Evolutionary conservation across 2,888 invertebrate species (phyloP), one percentile per base, ranked within the genome.

Genomic region (Caenorhabditis sinica): DNA sequence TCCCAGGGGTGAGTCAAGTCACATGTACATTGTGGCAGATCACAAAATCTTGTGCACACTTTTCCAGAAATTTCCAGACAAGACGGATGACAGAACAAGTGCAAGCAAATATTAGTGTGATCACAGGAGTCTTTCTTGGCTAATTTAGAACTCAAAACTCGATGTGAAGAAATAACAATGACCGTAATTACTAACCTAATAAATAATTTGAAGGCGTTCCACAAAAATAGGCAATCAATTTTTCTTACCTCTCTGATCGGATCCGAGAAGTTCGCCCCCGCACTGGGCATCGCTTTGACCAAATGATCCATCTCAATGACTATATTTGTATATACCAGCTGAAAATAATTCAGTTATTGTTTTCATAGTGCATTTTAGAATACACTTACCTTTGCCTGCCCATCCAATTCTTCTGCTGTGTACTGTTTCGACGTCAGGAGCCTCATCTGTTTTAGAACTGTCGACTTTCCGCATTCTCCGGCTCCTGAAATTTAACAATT

Each of bases 391-490:
- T 85, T 85, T 23, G 79, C 83, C 69, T 87, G 88, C 30, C 81
- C 74, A 0, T 77, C 72, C 43, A 87, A 40, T 28, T 89, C 89
- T 1, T 86, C 90, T 17, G 84, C 85, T 1, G 89, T 85, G 83
- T 89, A 92, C 6, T 83, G 86, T 66, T 91, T 90, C 60, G 86
- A 86, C 71, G 92, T 92, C 4, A 92, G 83, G 28, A 91, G 89
- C 76, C 91, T 75, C 92, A 92, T 92, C 45, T 92, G 92, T 71
- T 92, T 92, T 58, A 92, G 83, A 3, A 92, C 88, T 30, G 92
- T 92, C 53, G 89, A 89, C 76, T 92, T 92, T 61, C 91, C 91
- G 51, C 90, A 90, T 86, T 91, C 91, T 83, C 91, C 91, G 69
- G 91, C 91, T 6, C 91, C 91, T 91, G 65, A 13, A 77, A 69